Evolutionary conservation across 2,797 vertebrate species (phyloP).

Genomic region (Rhodeus uyekii): DNA sequence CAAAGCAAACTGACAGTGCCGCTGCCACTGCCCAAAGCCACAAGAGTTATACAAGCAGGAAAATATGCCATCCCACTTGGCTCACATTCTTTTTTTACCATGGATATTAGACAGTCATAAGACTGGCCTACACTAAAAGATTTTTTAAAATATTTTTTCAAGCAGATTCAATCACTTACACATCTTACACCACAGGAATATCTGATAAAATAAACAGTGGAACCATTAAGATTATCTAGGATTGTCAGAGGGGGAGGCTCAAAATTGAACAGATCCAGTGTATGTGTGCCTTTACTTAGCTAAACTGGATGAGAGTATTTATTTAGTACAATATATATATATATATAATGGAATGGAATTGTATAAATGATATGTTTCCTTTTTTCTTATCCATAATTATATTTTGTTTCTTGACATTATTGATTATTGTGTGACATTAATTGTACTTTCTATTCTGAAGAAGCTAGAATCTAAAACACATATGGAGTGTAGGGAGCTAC

Average conservation of each 20-base stretch:
- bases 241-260: too few species aligned
- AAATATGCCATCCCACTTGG: conserved; percentile 34
- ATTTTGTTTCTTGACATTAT: too few species aligned
- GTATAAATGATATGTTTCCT: too few species aligned
- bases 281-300: background rate
- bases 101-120: background rate
- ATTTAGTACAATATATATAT: background rate
- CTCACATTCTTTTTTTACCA: conserved; percentile 4
- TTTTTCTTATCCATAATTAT: too few species aligned
- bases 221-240: background rate
- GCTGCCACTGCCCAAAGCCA: conserved; percentile 37
- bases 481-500: too few species aligned
- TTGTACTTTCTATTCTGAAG: too few species aligned
- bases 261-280: background rate
- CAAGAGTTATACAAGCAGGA: conserved; percentile 43
- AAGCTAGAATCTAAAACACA: too few species aligned
- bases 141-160: background rate
- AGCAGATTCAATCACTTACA: background rate
- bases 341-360: too few species aligned
- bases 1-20: conserved; percentile 33
- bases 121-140: background rate
- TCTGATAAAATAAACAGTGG: background rate
- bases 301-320: background rate
- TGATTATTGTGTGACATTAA: too few species aligned
- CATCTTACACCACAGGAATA: background rate